Base-by-base conservation (phyloP, 2,113 vertebrate genomes). In the Hemicordylus capensis region DNA sequence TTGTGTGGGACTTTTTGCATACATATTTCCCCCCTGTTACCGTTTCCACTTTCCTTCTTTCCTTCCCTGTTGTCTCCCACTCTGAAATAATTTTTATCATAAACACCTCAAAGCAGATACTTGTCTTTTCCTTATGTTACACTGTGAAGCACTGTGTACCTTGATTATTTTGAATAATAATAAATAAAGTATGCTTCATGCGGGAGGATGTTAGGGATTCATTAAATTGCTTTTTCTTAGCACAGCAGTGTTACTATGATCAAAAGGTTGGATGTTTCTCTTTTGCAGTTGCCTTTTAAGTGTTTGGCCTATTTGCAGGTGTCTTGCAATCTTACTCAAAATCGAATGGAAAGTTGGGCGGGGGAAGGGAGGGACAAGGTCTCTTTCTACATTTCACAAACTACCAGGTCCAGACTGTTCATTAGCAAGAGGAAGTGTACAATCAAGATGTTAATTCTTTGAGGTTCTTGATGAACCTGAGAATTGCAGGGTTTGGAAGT, bases 241-340 rank as follows among this genome's bases (percentile, higher is more conserved):
- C 80, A 42, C 14, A 59, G 44, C 17, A 31, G 9, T 20, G 14
- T 39, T 76, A 58, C 34, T 80, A 51, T 39, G 31, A 59, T 90
- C 85, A 73, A 88, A 87, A 85, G 63, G 48, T 76, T 8, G 61
- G 59, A 3, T 73, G 48, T 78, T 90, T 87, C 66, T 73, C 39
- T 39, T 37, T 37, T 67, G 83, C 73, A 89, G 83, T 89, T 93
- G 94, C 85, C 84, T 74, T 39, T 81, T 85, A 92, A 28, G 86
- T 72, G 34, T 89, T 73, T 73, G 76, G 56, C 67, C 81, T 69
- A 81, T 39, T 89, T 95, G 95, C 94, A 96, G 96, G 93, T 97
- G 96, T 93, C 93, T 64, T 31, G 26, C 87, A 86, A 77, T 12
- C 85, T 95, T 95, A 95, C 91, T 96, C 95, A 96, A 94, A 96